Base-by-base conservation (phyloP, 1,140 invertebrate genomes). In the Drosophila kanapiae region DNA sequence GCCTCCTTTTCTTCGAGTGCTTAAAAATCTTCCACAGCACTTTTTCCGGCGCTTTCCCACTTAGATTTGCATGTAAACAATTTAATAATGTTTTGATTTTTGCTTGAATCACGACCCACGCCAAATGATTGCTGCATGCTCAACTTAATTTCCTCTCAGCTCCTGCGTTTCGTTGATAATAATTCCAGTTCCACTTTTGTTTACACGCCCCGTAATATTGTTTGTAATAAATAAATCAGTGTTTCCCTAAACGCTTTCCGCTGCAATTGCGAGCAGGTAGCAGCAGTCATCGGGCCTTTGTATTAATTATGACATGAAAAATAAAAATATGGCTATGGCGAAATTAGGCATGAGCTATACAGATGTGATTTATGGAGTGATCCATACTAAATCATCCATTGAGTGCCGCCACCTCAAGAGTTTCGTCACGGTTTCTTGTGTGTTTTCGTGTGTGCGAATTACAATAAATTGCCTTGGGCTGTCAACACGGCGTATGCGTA, bases 201-300 rank as follows among this genome's bases (percentile, higher is more conserved):
- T 82, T 87, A 87, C 69, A 78, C 51, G 61, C 58, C 35, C 38
- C 27, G 45, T 74, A 81, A 81, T 84, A 74, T 59, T 88, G 78
- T 83, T 88, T 88, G 77, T 72, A 78, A 67, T 78, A 83, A 80
- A 88, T 88, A 81, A 87, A 88, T 88, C 84, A 83, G 68, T 27
- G 23, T 75, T 78, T 75, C 79, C 68, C 64, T 71, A 83, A 83
- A 80, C 68, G 65, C 57, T 71, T 69, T 59, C 68, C 49, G 64
- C 69, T 35, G 49, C 65, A 70, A 70, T 71, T 27, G 35, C 40
- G 33, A n/a, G 10, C 65, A 58, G 43, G 67, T 59, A 40, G 65
- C 67, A 3, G 18, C 27, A n/a, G 37, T 35, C 53, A 72, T 71
- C 69, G 10, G 65, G 69, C 51, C 58, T 72, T 71, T 72, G 45